Percentiles rank a stretch among this genome's conserved stretches.
phyloP scores from a whole-genome alignment of 92 coral and sea anemone genomes.

The Siderastrea radians region DNA sequence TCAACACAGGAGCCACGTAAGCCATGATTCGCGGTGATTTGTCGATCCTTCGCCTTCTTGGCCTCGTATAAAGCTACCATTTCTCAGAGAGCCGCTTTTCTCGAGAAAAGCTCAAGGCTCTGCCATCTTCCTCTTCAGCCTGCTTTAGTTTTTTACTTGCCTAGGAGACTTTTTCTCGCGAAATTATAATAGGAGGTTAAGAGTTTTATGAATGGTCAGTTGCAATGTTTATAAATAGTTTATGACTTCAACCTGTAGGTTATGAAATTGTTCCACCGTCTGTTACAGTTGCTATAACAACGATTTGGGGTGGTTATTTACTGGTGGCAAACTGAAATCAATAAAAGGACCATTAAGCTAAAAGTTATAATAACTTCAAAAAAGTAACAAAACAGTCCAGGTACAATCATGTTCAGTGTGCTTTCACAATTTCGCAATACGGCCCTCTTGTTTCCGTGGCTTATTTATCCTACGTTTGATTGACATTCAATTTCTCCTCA shows the following conservation, averaged over 20 bases:
- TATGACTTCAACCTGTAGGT: constrained; percentile 36
- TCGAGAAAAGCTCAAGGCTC: constrained; percentile 17
- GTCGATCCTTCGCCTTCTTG: constrained; percentile 7
- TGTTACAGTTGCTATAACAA: constrained; percentile 32
- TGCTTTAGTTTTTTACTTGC: too few species aligned
- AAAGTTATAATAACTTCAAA: too few species aligned
- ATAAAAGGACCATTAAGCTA: too few species aligned
- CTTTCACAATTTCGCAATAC: too few species aligned
- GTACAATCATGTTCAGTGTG: too few species aligned
- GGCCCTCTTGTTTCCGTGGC: too few species aligned
- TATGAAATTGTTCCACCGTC: constrained; percentile 1
- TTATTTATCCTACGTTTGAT: too few species aligned
- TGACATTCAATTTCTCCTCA: too few species aligned
- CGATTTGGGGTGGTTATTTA: constrained; percentile 15
- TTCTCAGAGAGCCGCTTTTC: constrained; percentile 8
- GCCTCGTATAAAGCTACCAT: constrained; percentile 27
- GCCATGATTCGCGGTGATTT: constrained; percentile 26
- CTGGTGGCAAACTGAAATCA: constrained; percentile 2
- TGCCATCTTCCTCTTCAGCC: not conserved
- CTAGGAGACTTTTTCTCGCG: not conserved
- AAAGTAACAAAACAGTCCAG: too few species aligned
- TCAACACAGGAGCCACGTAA: not conserved
- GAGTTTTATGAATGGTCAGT: not conserved
- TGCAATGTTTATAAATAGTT: constrained; percentile 15
- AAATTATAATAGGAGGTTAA: constrained; percentile 11